Base-by-base conservation (phyloP, 2,888 invertebrate genomes). In the Tetragonula carbonaria region DNA sequence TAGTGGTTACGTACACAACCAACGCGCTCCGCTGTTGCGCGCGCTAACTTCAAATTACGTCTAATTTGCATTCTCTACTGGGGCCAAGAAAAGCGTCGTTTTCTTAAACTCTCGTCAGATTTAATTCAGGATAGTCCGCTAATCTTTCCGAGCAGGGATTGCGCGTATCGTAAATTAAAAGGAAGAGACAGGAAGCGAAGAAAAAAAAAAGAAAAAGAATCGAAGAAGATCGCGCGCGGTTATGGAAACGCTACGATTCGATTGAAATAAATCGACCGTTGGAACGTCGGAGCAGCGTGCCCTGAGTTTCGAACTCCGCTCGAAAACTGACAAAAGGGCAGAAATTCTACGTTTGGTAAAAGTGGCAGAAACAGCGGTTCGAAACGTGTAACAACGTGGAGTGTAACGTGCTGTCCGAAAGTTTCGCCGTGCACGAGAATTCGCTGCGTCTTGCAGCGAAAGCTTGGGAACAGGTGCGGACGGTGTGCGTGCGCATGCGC, bases 401-500 rank as follows among this genome's bases (percentile, higher is more conserved):
- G 62, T 71, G 53, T 73, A 67, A 81, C 53, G 80, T 67, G 77
- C 78, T 81, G 3, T 81, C 50, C 53, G 72, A 81, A 81, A 81
- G 78, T 81, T 81, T 68, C 3, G 8, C 33, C 16, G 59, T 68
- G 75, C 74, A 65, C 68, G 73, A 62, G 53, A 72, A 71, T 81
- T 23, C 23, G 73, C 68, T n/a, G 33, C 53, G 45, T 77, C 16
- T 70, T 57, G 65, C 18, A n/a, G n/a, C 4, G 51, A 53, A 63
- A 53, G 73, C 33, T 53, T 65, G 65, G 66, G 59, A 63, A 65
- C 63, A 57, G 68, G 57, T 21, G 68, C 68, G 55, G 23, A 33
- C 11, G 3, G 18, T 5, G 8, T 4, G 51, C 85, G 81, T 82
- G 83, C 89, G 88, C 85, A 71, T 81, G 89, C 90, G 87, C 76